Percentiles rank a stretch among this genome's conserved stretches.
These are phyloP conservation scores for Drusus annulatus DNA, from an alignment of 1,140 invertebrate species.

Conservation along the genomic window DNA sequence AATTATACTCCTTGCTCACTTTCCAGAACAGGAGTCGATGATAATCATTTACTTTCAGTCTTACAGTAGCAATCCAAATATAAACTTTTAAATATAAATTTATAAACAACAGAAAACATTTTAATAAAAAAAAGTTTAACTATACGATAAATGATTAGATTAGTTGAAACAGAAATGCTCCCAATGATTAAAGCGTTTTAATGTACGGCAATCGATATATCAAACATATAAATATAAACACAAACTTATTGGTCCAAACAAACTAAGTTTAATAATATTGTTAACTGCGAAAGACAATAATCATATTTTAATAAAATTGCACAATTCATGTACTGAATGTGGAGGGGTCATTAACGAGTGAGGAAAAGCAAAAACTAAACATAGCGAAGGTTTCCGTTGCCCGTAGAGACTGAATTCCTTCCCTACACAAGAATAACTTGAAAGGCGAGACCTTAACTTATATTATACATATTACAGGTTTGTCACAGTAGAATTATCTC, in stretches of 20 bases:
- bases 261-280: background rate
- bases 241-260: constrained; percentile 34
- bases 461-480: constrained; percentile 28
- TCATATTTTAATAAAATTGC: constrained; percentile 24
- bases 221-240: constrained; percentile 32
- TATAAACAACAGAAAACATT: constrained; percentile 31
- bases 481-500: constrained; percentile 33
- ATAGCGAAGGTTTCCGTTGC: too few species aligned
- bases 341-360: constrained; percentile 13
- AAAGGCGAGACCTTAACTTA: constrained; percentile 20
- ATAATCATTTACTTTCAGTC: constrained; percentile 54
- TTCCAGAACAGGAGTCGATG: constrained; percentile 12
- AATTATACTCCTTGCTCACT: constrained; percentile 5
- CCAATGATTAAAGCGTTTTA: constrained; percentile 13
- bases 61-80: constrained; percentile 50
- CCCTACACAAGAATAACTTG: constrained; percentile 16
- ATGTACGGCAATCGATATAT: constrained; percentile 27
- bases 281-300: background rate
- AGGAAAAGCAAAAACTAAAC: constrained; percentile 20
- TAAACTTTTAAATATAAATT: constrained; percentile 37
- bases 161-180: constrained; percentile 10
- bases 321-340: constrained; percentile 19
- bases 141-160: constrained; percentile 3
- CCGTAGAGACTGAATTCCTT: background rate
- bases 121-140: constrained; percentile 14